Percentiles rank a stretch among this genome's conserved stretches.
These are phyloP conservation scores for Pseudochirops cupreus DNA, from an alignment of 2,797 vertebrate species.

Conservation along the genomic window DNA sequence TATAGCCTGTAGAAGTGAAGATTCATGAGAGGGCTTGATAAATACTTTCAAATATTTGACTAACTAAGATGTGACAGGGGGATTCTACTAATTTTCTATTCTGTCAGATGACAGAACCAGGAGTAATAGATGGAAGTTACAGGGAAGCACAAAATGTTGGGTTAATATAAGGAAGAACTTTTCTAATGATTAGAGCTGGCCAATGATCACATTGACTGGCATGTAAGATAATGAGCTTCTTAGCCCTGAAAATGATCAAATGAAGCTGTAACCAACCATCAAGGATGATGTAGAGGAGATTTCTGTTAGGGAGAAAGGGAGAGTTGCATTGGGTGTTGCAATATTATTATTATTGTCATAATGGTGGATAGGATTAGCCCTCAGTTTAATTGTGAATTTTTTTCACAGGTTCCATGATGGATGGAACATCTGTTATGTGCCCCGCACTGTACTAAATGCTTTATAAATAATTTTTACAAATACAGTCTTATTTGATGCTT, in stretches of 20 bases:
- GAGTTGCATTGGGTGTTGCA: not conserved
- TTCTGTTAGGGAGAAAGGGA: not conserved
- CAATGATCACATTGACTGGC: not conserved
- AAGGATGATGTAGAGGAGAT: not conserved
- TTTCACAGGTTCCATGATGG: not conserved
- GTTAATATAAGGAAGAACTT: not conserved
- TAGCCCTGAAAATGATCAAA: not conserved
- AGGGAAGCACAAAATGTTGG: not conserved
- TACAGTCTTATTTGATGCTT: not conserved
- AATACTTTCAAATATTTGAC: constrained; percentile 15
- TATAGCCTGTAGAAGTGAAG: constrained; percentile 32
- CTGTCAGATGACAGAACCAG: not conserved
- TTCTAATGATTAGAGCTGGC: not conserved
- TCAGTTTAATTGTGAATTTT: too few relatives aligned
- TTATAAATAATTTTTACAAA: not conserved
- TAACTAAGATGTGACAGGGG: not conserved
- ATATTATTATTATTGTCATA: too few relatives aligned
- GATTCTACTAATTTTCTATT: not conserved
- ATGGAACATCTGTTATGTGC: not conserved
- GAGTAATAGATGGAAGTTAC: not conserved
- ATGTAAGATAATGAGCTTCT: not conserved
- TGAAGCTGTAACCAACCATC: not conserved
- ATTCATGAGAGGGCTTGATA: not conserved
- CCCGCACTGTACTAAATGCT: not conserved
- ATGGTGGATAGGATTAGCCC: too few relatives aligned